Evolutionary conservation across 2,888 invertebrate species (phyloP), one percentile per base, ranked within the genome.

Genomic region (Cordylochernes scorpioides): DNA sequence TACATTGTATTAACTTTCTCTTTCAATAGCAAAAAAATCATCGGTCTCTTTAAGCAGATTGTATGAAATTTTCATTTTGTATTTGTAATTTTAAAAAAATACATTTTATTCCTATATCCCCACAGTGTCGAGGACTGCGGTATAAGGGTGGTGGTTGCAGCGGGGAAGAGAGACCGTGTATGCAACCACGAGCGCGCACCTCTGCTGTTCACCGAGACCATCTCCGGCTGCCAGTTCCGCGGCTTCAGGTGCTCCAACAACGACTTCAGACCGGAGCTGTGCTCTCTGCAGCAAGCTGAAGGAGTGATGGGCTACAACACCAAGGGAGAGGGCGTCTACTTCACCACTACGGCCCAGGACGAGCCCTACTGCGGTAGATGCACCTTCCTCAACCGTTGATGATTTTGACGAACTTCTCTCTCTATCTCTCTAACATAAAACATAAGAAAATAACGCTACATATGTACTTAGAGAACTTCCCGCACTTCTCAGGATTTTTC

Each of bases 131-230:
- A 4, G 15, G 8, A 19, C n/a, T 19, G 8, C 8, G n/a, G n/a
- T 9, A 19, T 9, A 19, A 19, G n/a, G n/a, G 2, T 3, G 29
- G 9, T 24, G 4, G 17, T 33, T 33, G 5, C 18, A 36, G 36
- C 26, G 27, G 31, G 31, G 2, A 25, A 31, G 2, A 9, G 25
- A 13, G 27, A 36, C 3, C 12, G 25, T n/a, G 13, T 27, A 1
- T 37, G 37, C 25, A 32, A 34, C 15, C 37, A 37, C 25, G 31
- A 35, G 7, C 28, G 37, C 6, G 32, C 37, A 4, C 34, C 35
- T 2, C 29, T 31, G n/a, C 25, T 36, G n/a, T 36, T 31, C 17
- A 36, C 29, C 2, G 33, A 33, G 6, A 28, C 33, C 3, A 30
- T 36, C n/a, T 14, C 14, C 1, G 25, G 16, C 25, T 36, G 36